phyloP scores from a whole-genome alignment of 2,113 vertebrate genomes.

The Platysteira castanea region DNA sequence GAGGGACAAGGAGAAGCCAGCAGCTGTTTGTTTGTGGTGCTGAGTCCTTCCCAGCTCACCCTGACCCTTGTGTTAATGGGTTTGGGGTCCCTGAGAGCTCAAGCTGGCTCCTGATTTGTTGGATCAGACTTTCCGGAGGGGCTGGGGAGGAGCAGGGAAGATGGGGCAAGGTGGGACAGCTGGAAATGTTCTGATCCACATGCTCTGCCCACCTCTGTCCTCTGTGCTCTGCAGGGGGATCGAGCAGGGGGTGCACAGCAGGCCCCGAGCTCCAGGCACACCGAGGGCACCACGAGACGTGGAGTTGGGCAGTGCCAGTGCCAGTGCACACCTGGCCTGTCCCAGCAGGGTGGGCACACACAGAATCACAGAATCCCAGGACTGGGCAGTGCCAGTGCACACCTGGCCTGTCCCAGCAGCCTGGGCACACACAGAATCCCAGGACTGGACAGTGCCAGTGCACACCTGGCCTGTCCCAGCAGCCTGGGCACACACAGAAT shows the following conservation, averaged over 20 bases:
- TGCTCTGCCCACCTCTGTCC: background rate
- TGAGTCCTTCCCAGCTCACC: background rate
- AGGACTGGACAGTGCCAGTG: background rate
- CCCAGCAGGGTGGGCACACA: background rate
- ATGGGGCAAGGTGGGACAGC: background rate
- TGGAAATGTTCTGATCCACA: rapidly evolving
- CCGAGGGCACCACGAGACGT: rapidly evolving
- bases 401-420: too few species aligned
- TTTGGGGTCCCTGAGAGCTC: background rate
- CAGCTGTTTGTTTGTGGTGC: background rate
- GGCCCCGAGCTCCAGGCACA: background rate
- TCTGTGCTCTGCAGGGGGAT: background rate
- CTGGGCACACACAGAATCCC: too few species aligned
- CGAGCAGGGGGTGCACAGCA: background rate
- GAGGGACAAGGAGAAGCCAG: background rate
- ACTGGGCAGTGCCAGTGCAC: background rate
- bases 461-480: background rate
- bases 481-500: background rate
- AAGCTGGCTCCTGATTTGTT: rapidly evolving
- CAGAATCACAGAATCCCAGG: background rate
- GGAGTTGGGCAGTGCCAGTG: background rate
- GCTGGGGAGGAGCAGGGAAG: background rate
- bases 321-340: background rate
- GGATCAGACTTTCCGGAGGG: background rate
- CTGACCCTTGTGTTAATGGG: background rate